Evolutionary conservation across 2,113 vertebrate genomes (phyloP).

Genomic region (Neotoma lepida): DNA sequence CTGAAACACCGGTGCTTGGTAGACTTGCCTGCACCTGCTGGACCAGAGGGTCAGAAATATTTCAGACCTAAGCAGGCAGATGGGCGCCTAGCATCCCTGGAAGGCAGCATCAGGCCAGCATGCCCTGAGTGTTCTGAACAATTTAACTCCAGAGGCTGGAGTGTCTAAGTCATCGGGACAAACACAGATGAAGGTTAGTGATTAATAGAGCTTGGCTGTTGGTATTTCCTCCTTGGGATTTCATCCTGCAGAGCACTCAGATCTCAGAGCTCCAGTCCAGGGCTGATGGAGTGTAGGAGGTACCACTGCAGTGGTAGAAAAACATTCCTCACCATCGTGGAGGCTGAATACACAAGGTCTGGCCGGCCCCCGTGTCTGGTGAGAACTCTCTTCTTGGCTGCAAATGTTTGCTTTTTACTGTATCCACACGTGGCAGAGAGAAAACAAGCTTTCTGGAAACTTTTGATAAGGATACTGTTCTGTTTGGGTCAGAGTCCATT

Average conservation of each 20-base stretch:
- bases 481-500: neutral
- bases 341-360: neutral
- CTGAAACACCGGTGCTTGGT: neutral
- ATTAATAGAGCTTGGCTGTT: neutral
- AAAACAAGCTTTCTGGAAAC: neutral
- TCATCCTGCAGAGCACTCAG: neutral
- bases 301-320: neutral
- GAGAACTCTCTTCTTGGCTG: neutral
- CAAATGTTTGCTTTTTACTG: neutral
- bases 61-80: neutral
- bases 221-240: neutral
- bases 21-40: neutral
- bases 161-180: neutral
- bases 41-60: neutral
- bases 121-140: neutral
- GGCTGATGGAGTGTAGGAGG: neutral
- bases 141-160: neutral
- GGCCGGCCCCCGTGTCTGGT: neutral
- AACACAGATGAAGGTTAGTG: neutral
- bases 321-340: neutral
- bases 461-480: neutral
- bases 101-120: neutral
- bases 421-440: neutral
- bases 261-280: neutral
- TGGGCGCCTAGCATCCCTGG: neutral